Evolutionary conservation across 2,888 invertebrate species (phyloP), one percentile per base, ranked within the genome.

Genomic region (Panorpa germanica): DNA sequence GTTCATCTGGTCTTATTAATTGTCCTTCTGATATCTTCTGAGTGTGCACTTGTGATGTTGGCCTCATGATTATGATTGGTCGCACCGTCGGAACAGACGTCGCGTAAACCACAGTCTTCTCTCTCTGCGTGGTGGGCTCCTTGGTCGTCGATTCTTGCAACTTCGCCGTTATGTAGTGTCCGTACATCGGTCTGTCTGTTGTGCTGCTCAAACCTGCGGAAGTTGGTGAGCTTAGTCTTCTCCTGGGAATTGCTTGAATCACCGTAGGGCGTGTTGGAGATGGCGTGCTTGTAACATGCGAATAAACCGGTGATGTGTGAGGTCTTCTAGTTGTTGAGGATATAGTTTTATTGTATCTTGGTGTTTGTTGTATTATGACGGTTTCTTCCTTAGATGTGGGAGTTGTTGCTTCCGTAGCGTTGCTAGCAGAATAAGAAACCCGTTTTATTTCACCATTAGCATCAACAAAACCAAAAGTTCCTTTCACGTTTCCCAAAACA

Each of bases 391-490:
- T 25, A 2, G 48, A 44, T 5, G 53, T 52, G 11, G 53, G 49
- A 28, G 59, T 50, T 29, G 55, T 48, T 24, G 46, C 43, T 9
- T 59, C 53, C 1, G 63, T 60, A 32, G 53, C 56, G 28, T 61
- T 61, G 45, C 60, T 59, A 5, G 59, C 57, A 11, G 61, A 60
- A 49, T 82, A 82, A 2, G 80, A 76, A 30, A 82, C 76, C 33
- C 78, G 62, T 55, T 81, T 80, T 33, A 81, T 68, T 47, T 75
- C 70, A 5, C 82, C 81, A 45, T 68, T 64, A 33, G 69, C 69
- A 45, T 80, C 80, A 28, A 81, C 61, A 49, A 76, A 82, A 24
- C 82, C 82, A 45, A 78, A 82, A 29, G 80, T 81, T 22, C 81
- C 81, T 50, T 78, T 80, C 37, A 81, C 74, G 48, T 78, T 76